Percentiles rank a stretch among this genome's conserved stretches.
Evolutionary conservation across 2,888 invertebrate species (phyloP).

Genomic region (Horisme vitalbata): DNA sequence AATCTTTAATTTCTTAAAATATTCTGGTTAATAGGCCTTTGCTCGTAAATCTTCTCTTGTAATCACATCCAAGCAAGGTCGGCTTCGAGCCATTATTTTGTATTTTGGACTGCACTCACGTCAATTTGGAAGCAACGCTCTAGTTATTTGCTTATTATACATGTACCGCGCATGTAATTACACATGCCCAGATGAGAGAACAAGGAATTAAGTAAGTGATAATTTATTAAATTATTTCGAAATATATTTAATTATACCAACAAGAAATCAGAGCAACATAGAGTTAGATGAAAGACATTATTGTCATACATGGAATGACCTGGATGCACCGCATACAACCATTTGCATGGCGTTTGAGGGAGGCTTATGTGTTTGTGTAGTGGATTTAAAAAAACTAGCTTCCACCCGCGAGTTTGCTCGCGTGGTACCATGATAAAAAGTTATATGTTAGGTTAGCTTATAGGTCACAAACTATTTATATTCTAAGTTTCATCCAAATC

Average conservation of each 20-base stretch:
- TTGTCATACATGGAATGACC: too few relatives aligned
- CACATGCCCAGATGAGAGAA: constrained; percentile 44
- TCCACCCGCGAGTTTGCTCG: too few relatives aligned
- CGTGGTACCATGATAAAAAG: too few relatives aligned
- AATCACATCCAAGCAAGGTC: constrained; percentile 45
- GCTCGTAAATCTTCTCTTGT: constrained; percentile 8
- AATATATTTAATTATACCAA: constrained; percentile 2
- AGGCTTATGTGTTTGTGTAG: too few relatives aligned
- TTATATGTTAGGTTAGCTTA: too few relatives aligned
- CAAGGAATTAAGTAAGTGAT: constrained; percentile 37
- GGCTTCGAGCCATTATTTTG: constrained; percentile 43
- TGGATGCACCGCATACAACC: too few relatives aligned
- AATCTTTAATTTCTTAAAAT: background rate
- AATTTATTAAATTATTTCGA: constrained; percentile 29
- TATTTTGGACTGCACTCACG: constrained; percentile 45
- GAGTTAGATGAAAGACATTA: too few relatives aligned
- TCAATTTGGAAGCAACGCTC: constrained; percentile 51
- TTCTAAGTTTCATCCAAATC: too few relatives aligned
- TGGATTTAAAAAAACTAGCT: too few relatives aligned
- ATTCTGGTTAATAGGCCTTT: background rate
- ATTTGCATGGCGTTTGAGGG: too few relatives aligned
- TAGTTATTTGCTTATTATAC: constrained; percentile 43
- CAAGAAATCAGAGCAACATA: background rate
- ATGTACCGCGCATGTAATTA: constrained; percentile 39
- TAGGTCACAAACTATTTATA: too few relatives aligned